These are phyloP conservation scores for Tipula lateralis DNA, from an alignment of 2,888 invertebrate species.

Conservation along the genomic window DNA sequence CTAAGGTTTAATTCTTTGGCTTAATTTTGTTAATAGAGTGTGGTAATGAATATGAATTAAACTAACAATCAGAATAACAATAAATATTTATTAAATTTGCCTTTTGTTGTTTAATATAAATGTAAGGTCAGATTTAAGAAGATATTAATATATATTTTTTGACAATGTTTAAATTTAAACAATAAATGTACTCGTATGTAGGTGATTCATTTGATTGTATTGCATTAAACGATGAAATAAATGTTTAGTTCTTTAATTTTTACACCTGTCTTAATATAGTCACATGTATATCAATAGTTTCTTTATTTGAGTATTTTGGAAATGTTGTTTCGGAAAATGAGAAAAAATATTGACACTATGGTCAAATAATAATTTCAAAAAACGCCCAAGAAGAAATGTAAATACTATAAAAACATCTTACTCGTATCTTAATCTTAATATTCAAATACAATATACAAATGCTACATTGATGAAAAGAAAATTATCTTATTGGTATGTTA, in stretches of 20 bases:
- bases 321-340: too few species aligned
- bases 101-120: not conserved
- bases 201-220: not conserved
- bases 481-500: not conserved
- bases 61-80: not conserved
- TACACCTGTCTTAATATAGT: not conserved
- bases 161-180: not conserved
- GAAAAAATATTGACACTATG: not conserved
- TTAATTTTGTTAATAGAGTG: not conserved
- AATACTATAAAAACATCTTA: not conserved
- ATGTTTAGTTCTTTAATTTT: not conserved
- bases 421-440: not conserved
- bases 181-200: not conserved
- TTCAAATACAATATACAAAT: not conserved
- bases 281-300: not conserved
- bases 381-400: not conserved
- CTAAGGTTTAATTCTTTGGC: not conserved
- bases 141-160: not conserved
- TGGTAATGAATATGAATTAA: not conserved
- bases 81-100: slow-evolving; percentile 11
- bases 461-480: not conserved
- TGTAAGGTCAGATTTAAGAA: not conserved
- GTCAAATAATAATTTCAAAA: not conserved
- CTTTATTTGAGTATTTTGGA: too few species aligned
- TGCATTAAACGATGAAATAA: not conserved